phyloP scores from a whole-genome alignment of 2,797 vertebrate species.

The Nyctibius grandis region DNA sequence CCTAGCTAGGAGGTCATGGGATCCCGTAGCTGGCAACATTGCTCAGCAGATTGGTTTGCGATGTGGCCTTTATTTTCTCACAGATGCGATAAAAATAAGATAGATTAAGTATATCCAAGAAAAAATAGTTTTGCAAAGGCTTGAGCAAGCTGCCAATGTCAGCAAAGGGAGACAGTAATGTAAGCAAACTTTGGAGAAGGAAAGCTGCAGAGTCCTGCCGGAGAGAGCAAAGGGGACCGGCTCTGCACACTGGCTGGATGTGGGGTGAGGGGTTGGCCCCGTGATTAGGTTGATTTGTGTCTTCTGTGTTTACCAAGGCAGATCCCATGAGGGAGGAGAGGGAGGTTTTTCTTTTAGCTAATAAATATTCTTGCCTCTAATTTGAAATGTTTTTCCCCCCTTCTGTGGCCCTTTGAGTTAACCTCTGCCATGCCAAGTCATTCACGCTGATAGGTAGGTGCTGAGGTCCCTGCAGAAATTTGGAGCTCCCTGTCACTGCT shows the following conservation, averaged over 20 bases:
- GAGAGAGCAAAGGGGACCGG: background rate
- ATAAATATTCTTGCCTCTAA: background rate
- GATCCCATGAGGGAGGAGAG: background rate
- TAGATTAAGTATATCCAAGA: conserved; percentile 66
- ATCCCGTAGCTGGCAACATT: background rate
- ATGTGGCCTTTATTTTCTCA: conserved; percentile 4
- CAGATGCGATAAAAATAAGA: conserved; percentile 67
- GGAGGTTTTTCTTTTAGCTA: background rate
- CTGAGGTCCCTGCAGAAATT: background rate
- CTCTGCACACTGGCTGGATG: background rate
- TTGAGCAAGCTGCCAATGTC: conserved; percentile 44
- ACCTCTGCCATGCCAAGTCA: background rate
- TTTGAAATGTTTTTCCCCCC: background rate
- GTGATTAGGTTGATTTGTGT: background rate
- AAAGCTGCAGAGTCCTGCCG: background rate
- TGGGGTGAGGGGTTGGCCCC: background rate
- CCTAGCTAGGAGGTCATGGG: background rate
- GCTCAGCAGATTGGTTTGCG: background rate
- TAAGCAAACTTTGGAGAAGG: conserved; percentile 38
- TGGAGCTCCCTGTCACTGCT: background rate
- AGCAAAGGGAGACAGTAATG: conserved; percentile 52
- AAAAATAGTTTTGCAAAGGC: conserved; percentile 65
- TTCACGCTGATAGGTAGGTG: background rate
- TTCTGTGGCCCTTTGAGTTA: background rate
- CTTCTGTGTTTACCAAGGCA: background rate